A percentile compares a stretch with the other conserved stretches of the same genome.
phyloP scores from a whole-genome alignment of 2,888 invertebrate genomes.

The Incurvaria masculella region DNA sequence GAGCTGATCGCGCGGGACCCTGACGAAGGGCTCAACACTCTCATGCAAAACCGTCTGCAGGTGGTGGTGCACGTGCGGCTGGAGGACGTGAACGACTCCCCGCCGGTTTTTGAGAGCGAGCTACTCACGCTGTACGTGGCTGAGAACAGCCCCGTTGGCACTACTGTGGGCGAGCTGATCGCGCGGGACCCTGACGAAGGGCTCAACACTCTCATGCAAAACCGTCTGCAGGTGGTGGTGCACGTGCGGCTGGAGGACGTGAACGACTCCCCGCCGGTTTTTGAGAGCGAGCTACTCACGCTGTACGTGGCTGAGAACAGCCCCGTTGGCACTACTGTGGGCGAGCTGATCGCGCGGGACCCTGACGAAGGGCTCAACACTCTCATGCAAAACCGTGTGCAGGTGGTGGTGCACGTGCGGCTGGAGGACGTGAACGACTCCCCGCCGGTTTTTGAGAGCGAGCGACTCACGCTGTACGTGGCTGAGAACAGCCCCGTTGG shows the following conservation, averaged over 20 bases:
- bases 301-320: constrained; percentile 93
- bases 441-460: constrained; percentile 85
- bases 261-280: constrained; percentile 88
- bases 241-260: constrained; percentile 83
- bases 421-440: constrained; percentile 90
- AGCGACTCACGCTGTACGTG: constrained; percentile 84
- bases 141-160: constrained; percentile 96
- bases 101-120: constrained; percentile 86
- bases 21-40: constrained; percentile 88
- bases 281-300: constrained; percentile 82
- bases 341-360: constrained; percentile 85
- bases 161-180: constrained; percentile 86
- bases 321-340: constrained; percentile 93
- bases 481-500: constrained; percentile 97
- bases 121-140: constrained; percentile 85
- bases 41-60: constrained; percentile 66
- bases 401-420: constrained; percentile 74
- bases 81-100: constrained; percentile 88
- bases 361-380: constrained; percentile 92
- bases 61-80: constrained; percentile 77
- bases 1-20: constrained; percentile 88
- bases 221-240: constrained; percentile 61
- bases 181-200: constrained; percentile 94
- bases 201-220: constrained; percentile 85
- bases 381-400: constrained; percentile 65